These are phyloP conservation scores for Brachionus calyciflorus DNA, from an alignment of 1,140 invertebrate genomes.

Conservation along the genomic window DNA sequence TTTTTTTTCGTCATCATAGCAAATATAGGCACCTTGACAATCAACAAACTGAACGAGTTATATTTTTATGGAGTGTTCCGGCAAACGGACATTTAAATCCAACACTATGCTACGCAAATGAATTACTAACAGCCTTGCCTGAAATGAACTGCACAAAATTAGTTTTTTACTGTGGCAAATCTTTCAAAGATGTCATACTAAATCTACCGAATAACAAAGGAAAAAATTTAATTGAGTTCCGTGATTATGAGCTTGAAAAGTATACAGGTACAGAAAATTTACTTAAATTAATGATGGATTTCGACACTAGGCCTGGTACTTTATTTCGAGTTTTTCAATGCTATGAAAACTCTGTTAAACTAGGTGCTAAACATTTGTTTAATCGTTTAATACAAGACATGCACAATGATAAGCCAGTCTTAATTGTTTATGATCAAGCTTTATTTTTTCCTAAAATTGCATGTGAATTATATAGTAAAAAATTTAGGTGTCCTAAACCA, in stretches of 20 bases:
- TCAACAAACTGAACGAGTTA: neutral
- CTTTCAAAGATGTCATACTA: constrained; percentile 29
- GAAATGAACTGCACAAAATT: constrained; percentile 31
- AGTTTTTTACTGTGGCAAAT: constrained; percentile 16
- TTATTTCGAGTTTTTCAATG: constrained; percentile 45
- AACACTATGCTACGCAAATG: constrained; percentile 33
- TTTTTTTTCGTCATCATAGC: neutral
- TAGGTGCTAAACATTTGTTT: constrained; percentile 25
- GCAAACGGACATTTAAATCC: constrained; percentile 44
- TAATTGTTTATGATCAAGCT: constrained; percentile 41
- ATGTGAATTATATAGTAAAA: constrained; percentile 26
- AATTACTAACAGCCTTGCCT: neutral
- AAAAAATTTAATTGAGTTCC: constrained; percentile 38
- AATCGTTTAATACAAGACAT: constrained; percentile 23
- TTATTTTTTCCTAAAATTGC: constrained; percentile 44
- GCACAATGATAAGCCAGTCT: constrained; percentile 20
- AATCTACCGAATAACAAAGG: constrained; percentile 37
- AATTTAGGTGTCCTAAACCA: constrained; percentile 15
- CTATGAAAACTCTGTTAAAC: constrained; percentile 36
- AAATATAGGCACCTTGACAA: neutral
- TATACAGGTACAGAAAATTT: constrained; percentile 22
- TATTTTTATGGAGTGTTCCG: constrained; percentile 45
- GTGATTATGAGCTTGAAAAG: constrained; percentile 42
- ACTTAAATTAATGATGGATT: constrained; percentile 41
- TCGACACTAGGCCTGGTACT: constrained; percentile 35